Evolutionary conservation across 2,888 invertebrate species (phyloP), one percentile per base, ranked within the genome.

Genomic region (Dugesia japonica): DNA sequence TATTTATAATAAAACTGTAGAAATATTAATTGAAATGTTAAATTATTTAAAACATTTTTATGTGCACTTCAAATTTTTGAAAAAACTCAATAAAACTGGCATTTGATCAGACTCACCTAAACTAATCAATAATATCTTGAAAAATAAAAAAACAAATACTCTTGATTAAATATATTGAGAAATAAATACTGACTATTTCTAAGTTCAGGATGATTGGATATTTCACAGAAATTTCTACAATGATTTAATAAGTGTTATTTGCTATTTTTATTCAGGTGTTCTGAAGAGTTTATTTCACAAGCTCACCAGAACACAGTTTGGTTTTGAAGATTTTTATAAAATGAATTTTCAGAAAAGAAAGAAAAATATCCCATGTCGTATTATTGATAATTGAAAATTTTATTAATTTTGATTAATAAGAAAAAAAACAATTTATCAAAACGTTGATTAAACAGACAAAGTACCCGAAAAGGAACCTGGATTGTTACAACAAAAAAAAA

Each of bases 31-130:
- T n/a, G n/a, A 13, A 56, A 56, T 56, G 1, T 9, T 56, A 56
- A 56, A 56, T 56, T 56, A 56, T 56, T 56, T 9, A 56, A 23
- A 56, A 4, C 1, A 31, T 31, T 56, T n/a, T 7, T 56, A 56
- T 56, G 56, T 23, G n/a, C 56, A 13, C 56, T 56, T 56, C 9
- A 56, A 56, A 20, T 9, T 56, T 56, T n/a, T 20, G 4, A 23
- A 56, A 56, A n/a, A 56, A 23, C 56, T 31, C 56, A 56, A 56
- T 56, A n/a, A 56, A 56, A n/a, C 56, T 56, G 56, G 56, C 56
- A 56, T 56, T 56, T 56, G 56, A 56, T 56, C 56, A 56, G 56
- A 56, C 56, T 56, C 56, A 56, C 56, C 31, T 31, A 56, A 38
- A 4, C 56, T 56, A 56, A 56, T 56, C 56, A 56, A 56, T 56